Evolutionary conservation across 2,888 invertebrate species (phyloP), one percentile per base, ranked within the genome.

Genomic region (Colletes collaris): DNA sequence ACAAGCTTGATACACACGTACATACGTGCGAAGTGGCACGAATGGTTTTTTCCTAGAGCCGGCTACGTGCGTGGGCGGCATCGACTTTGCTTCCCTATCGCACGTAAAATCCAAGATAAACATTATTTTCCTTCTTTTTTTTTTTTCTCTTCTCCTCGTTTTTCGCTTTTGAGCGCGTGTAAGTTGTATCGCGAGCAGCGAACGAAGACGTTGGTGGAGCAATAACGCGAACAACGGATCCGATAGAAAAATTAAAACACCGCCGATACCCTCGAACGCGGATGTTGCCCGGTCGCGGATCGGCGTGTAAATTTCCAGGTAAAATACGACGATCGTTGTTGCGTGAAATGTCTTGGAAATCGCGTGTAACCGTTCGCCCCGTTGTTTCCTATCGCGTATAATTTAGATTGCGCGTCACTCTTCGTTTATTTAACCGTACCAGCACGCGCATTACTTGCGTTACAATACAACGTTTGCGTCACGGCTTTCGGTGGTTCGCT

Each of bases 41-140:
- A 81, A 80, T 68, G 76, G 65, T 70, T 79, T 79, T 79, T 79
- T 78, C 53, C 70, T 66, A 63, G 76, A 75, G 52, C 10, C 67
- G 59, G 46, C 35, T 52, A 76, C 69, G 81, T 81, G 81, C 81
- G 81, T 81, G 79, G 81, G 81, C 76, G 76, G 74, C 60, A 63
- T 59, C 70, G 69, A 56, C 46, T 66, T 66, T 67, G 79, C 79
- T 65, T 80, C 72, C 73, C 81, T 82, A 81, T 82, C 81, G 81
- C 80, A 76, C 81, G 80, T 82, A 82, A 81, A 72, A 76, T 65
- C 81, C 66, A 50, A 76, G 81, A 81, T 81, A 81, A 81, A 81
- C 65, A 19, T 71, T 79, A 80, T 69, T 71, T 71, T 67, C 58
- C 55, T 66, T 66, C 70, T 79, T 63, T 8, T 40, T 40, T 40